A percentile compares a stretch with the other conserved stretches of the same genome.
Conservation (phyloP, 1,140 invertebrate genomes). For the Pomacea maculata region DNA sequence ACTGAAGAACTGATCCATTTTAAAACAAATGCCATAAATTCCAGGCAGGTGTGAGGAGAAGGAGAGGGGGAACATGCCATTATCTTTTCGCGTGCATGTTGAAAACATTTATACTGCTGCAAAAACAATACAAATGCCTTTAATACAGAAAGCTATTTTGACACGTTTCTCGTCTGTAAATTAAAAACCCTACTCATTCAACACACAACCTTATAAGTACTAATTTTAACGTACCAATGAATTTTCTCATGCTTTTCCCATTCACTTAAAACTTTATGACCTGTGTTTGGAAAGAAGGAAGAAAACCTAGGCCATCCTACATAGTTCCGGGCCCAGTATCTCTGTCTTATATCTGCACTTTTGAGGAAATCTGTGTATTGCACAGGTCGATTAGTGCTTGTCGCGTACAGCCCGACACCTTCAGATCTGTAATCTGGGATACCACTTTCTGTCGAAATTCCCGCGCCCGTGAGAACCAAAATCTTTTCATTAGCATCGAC, state of each 20-base stretch:
- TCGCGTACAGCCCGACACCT: constrained; percentile 90
- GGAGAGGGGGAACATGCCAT: too few relatives aligned
- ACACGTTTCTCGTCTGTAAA: too few relatives aligned
- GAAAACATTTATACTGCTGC: too few relatives aligned
- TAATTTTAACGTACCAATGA: constrained; percentile 83
- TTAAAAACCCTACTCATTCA: too few relatives aligned
- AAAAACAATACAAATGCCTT: too few relatives aligned
- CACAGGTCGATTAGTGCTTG: constrained; percentile 83
- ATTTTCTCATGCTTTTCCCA: constrained; percentile 68
- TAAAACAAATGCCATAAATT: too few relatives aligned
- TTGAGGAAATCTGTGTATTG: constrained; percentile 81
- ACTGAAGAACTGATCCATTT: too few relatives aligned
- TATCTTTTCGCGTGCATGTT: too few relatives aligned
- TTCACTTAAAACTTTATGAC: constrained; percentile 66
- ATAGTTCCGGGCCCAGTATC: constrained; percentile 97
- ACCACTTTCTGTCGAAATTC: constrained; percentile 94
- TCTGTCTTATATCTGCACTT: constrained; percentile 74
- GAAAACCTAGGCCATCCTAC: constrained; percentile 85
- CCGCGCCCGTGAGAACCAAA: constrained; percentile 88
- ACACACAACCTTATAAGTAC: constrained; percentile 76
- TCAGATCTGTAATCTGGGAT: constrained; percentile 93
- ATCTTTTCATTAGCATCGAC: constrained; percentile 66
- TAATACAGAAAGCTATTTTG: too few relatives aligned
- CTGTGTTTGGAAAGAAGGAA: constrained; percentile 67
- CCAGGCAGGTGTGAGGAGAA: too few relatives aligned